Conservation (phyloP, 2,113 vertebrate genomes). For the Agelaius tricolor region DNA sequence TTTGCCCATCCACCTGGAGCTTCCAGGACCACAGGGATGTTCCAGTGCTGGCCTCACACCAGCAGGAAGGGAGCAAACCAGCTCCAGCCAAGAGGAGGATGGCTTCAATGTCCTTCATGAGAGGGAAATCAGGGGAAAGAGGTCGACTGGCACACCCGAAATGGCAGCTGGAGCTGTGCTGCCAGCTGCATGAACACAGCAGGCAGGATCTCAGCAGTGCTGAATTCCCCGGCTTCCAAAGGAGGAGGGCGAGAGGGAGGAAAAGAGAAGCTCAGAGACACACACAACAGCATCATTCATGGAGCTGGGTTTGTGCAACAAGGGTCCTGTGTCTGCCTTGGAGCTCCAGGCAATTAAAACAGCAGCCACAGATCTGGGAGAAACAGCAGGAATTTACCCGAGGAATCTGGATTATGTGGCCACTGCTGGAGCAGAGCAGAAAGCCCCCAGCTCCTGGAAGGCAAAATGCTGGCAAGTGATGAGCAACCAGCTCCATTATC, state of each 20-base stretch:
- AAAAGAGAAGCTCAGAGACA: conserved; percentile 5
- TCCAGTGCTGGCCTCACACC: fast-evolving
- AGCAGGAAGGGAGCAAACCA: fast-evolving
- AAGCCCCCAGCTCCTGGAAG: not conserved
- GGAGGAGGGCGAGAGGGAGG: conserved; percentile 8
- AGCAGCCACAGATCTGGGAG: conserved; percentile 24
- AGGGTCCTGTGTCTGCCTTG: conserved; percentile 61
- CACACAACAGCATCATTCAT: conserved; percentile 67
- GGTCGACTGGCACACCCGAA: not conserved
- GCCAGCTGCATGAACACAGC: not conserved
- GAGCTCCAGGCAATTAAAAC: conserved; percentile 35
- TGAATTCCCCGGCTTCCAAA: not conserved
- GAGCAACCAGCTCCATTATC: not conserved
- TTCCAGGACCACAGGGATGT: not conserved
- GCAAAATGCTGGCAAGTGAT: not conserved
- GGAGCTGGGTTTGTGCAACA: conserved; percentile 29
- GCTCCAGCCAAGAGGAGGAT: not conserved
- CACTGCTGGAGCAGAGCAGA: not conserved
- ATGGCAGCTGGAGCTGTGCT: not conserved
- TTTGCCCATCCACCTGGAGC: too few species aligned
- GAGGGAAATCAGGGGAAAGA: not conserved
- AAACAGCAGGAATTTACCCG: conserved; percentile 55
- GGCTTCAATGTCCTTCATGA: not conserved
- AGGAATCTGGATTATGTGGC: conserved; percentile 61
- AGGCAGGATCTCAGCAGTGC: not conserved